Evolutionary conservation across 2,888 invertebrate genomes (phyloP), one percentile per base, ranked within the genome.

Genomic region (Clepsis dumicolana): DNA sequence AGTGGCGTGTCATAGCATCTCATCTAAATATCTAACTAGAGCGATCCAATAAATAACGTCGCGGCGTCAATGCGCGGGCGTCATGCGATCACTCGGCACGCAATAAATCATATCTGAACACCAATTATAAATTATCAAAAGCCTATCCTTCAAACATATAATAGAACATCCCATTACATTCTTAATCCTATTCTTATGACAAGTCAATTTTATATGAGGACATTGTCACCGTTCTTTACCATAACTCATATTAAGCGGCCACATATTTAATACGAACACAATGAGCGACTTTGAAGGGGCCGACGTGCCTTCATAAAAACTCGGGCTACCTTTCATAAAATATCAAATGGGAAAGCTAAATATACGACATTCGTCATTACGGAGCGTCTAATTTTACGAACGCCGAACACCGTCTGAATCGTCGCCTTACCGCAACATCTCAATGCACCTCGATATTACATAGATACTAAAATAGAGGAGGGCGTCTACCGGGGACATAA

Each of bases 311-410:
- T 75, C 81, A 80, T 85, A 86, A 86, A 86, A 86, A 85, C 79
- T 75, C 74, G 74, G 76, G 86, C 86, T 86, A 86, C 86, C 88
- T 87, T 89, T 87, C 87, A 87, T 82, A 79, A 78, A 77, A 78
- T 83, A 84, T 86, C 84, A 84, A 80, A 87, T 82, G 81, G 72
- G 78, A 81, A 79, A 88, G 85, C 85, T 90, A 87, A 87, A 89
- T 87, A 89, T 89, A 89, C 81, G 87, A 83, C 89, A 87, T 88
- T 86, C 83, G 86, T 90, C 88, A 88, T 87, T 89, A 87, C 81
- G 73, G 80, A 77, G 77, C 77, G 76, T 85, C 86, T 86, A 87
- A 88, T 86, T 89, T 88, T 87, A 87, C 83, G 82, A 83, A 77
- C 80, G 77, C 78, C 74, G 75, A 72, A 71, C 66, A 62, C 71